These are phyloP conservation scores for Pitangus sulphuratus DNA, from an alignment of 2,797 vertebrate genomes.

Conservation along the genomic window DNA sequence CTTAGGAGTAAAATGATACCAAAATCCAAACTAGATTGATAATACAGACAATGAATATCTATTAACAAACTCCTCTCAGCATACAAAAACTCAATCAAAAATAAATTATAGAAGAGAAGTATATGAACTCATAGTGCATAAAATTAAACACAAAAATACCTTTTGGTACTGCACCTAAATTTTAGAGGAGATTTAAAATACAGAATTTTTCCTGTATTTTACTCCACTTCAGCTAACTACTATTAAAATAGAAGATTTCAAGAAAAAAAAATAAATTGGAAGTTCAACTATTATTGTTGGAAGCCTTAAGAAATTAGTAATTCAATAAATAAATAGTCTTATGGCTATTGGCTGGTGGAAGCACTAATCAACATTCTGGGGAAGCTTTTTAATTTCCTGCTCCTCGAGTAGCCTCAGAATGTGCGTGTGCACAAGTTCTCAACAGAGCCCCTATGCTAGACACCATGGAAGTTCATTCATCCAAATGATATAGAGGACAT, in stretches of 20 bases:
- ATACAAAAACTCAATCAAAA: background rate
- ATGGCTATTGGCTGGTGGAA: constrained; percentile 21
- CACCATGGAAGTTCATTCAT: background rate
- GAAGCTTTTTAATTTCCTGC: constrained; percentile 69
- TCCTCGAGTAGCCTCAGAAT: constrained; percentile 14
- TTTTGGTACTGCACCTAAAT: background rate
- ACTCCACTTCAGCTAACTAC: background rate
- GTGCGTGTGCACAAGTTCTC: background rate
- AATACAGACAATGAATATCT: background rate
- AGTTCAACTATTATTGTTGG: constrained; percentile 52
- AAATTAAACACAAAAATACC: background rate
- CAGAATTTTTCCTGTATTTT: background rate
- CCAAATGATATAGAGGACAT: background rate
- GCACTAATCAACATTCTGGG: constrained; percentile 38
- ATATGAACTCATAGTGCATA: background rate
- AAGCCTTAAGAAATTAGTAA: constrained; percentile 42
- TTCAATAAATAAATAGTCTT: constrained; percentile 31
- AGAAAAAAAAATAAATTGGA: background rate
- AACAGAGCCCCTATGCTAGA: background rate
- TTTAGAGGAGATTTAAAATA: background rate
- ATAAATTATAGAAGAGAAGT: background rate
- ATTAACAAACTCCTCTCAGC: background rate
- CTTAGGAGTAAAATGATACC: background rate
- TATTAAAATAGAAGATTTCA: background rate
- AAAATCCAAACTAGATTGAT: background rate